Conservation (phyloP, 2,113 vertebrate species). For the Pyrgilauda ruficollis region DNA sequence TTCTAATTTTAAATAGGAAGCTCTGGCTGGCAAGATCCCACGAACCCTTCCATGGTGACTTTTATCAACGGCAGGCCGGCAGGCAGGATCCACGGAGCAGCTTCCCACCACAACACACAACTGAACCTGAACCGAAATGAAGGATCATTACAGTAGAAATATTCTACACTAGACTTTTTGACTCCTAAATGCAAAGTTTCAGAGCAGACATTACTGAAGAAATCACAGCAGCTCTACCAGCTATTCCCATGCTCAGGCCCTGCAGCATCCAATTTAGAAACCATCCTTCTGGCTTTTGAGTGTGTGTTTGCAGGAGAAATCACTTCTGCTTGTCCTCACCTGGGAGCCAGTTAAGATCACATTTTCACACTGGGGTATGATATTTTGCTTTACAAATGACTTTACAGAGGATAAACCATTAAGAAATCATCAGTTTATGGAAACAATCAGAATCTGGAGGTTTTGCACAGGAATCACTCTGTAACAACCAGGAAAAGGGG, state of each 20-base stretch:
- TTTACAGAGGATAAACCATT: neutral
- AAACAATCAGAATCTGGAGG: neutral
- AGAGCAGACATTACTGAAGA: neutral
- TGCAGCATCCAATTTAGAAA: neutral
- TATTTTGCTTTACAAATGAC: neutral
- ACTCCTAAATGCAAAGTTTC: neutral
- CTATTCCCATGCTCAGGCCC: neutral
- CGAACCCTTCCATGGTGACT: neutral
- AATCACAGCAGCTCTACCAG: neutral
- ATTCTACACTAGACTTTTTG: neutral
- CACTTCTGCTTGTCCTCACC: neutral
- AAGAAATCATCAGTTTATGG: neutral
- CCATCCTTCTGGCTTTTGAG: neutral
- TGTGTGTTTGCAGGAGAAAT: neutral
- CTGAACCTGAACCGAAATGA: neutral
- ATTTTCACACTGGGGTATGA: neutral
- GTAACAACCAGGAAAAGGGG: neutral
- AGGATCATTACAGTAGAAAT: neutral
- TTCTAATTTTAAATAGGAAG: slow-evolving; percentile 53
- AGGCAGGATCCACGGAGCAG: neutral
- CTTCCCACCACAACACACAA: neutral
- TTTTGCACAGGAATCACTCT: neutral
- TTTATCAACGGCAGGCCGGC: neutral
- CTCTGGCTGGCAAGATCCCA: slow-evolving; percentile 31
- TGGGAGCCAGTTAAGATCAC: neutral